phyloP scores from a whole-genome alignment of 1,140 invertebrate species.

The Brachionus rotundiformis region DNA sequence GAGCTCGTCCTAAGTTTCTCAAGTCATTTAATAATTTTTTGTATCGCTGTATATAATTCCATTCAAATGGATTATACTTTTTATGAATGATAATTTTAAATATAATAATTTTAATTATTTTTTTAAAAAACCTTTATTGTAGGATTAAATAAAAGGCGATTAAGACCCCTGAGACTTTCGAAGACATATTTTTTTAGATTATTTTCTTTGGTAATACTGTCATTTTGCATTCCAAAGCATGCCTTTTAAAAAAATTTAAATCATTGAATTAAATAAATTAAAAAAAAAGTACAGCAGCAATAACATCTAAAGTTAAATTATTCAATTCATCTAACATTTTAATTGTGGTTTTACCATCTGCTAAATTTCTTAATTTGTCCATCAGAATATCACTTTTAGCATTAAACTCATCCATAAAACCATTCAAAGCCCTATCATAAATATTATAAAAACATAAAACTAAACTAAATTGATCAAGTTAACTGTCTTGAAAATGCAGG shows the following conservation, averaged over 20 bases:
- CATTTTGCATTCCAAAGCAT: conserved; percentile 9
- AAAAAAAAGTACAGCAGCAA: conserved; percentile 10
- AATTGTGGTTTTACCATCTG: neutral
- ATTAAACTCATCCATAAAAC: conserved; percentile 39
- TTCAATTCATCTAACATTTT: conserved; percentile 41
- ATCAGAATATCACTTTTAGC: conserved; percentile 23
- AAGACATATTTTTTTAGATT: conserved; percentile 25
- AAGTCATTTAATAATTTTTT: neutral
- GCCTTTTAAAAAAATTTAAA: neutral
- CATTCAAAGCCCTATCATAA: conserved; percentile 8
- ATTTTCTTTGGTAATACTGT: conserved; percentile 10
- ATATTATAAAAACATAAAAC: too few species aligned
- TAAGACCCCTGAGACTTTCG: conserved; percentile 18
- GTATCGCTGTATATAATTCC: neutral
- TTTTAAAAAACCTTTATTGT: neutral
- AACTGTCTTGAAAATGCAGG: conserved; percentile 45
- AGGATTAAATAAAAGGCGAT: neutral
- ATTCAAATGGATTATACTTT: conserved; percentile 49
- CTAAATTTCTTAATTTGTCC: neutral
- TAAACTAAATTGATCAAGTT: neutral
- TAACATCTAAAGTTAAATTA: conserved; percentile 28
- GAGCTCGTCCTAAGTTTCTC: neutral
- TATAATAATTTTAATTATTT: neutral
- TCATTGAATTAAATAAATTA: neutral
- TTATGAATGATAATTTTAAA: neutral